Conservation (phyloP, 2,888 invertebrate genomes). For the Drosophila diplacantha region DNA sequence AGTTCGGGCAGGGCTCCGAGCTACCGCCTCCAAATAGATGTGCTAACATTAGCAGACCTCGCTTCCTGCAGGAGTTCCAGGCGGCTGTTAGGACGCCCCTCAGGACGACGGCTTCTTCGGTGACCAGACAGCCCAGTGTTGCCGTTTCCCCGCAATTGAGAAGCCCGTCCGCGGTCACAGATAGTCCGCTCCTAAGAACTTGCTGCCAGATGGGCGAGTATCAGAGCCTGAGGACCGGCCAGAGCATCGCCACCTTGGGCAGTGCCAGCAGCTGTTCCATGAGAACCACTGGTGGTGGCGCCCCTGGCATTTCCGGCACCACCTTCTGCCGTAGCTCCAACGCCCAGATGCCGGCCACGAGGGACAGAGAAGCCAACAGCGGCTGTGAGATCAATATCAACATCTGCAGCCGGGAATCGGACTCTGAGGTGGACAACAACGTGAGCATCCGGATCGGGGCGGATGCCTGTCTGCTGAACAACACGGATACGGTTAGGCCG, state of each 20-base stretch:
- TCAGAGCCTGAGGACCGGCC: slow-evolving; percentile 25
- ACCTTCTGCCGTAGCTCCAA: slow-evolving; percentile 10
- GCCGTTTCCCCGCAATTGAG: slow-evolving; percentile 4
- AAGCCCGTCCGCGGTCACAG: slow-evolving; percentile 1
- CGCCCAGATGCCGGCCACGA: slow-evolving; percentile 7
- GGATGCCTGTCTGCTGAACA: slow-evolving; percentile 44
- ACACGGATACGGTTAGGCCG: slow-evolving; percentile 26
- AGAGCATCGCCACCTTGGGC: slow-evolving; percentile 17
- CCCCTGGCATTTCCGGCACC: slow-evolving; percentile 19
- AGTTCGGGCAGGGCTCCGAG: slow-evolving; percentile 43
- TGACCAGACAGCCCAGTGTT: slow-evolving; percentile 11
- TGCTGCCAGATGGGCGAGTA: slow-evolving; percentile 44
- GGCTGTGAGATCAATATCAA: slow-evolving; percentile 70
- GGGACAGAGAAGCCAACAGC: slow-evolving; percentile 40
- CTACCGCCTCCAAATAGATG: background rate
- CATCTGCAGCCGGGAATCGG: slow-evolving; percentile 46
- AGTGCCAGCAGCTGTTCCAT: slow-evolving; percentile 2
- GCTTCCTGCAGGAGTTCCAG: slow-evolving; percentile 47
- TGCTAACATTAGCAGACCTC: slow-evolving; percentile 45
- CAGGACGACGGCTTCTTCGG: background rate
- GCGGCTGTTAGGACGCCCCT: slow-evolving; percentile 13
- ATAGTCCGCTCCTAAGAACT: slow-evolving; percentile 41
- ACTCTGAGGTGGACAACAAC: slow-evolving; percentile 47
- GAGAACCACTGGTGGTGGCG: background rate
- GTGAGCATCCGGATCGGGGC: slow-evolving; percentile 63